phyloP scores from a whole-genome alignment of 1,140 invertebrate genomes.

The Arion vulgaris region DNA sequence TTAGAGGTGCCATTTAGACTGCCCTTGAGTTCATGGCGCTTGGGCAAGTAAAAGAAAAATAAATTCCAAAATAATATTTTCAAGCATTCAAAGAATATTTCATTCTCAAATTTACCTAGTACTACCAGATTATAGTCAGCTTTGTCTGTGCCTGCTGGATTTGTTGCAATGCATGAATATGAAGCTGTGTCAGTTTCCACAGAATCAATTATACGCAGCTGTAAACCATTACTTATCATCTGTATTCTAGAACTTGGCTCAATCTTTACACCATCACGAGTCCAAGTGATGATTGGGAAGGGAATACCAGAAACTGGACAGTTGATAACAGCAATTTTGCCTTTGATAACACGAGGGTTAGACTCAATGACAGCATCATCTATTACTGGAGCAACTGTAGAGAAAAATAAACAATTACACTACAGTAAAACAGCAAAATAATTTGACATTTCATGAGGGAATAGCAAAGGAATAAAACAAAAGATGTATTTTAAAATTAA shows the following conservation, averaged over 20 bases:
- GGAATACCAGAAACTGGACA: constrained; percentile 70
- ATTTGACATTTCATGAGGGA: too few relatives aligned
- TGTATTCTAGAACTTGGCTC: constrained; percentile 36
- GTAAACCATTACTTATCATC: constrained; percentile 49
- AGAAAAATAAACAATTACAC: background rate
- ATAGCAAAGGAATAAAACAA: too few relatives aligned
- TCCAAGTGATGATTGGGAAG: constrained; percentile 68
- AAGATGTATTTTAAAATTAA: too few relatives aligned
- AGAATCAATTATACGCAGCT: constrained; percentile 69
- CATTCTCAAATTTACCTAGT: constrained; percentile 45
- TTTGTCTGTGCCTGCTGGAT: constrained; percentile 70
- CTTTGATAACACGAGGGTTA: constrained; percentile 56
- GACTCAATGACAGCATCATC: constrained; percentile 51
- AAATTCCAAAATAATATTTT: too few relatives aligned
- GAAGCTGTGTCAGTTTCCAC: constrained; percentile 69
- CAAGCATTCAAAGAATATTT: too few relatives aligned
- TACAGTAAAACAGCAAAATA: too few relatives aligned
- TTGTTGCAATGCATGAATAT: constrained; percentile 74
- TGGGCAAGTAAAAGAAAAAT: too few relatives aligned
- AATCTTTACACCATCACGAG: constrained; percentile 59
- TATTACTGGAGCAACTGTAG: constrained; percentile 70
- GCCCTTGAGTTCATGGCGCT: too few relatives aligned
- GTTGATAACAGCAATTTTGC: constrained; percentile 53
- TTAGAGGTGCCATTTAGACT: too few relatives aligned
- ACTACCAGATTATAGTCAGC: constrained; percentile 49